phyloP scores from a whole-genome alignment of 2,797 vertebrate genomes.

The Eptatretus atami region DNA sequence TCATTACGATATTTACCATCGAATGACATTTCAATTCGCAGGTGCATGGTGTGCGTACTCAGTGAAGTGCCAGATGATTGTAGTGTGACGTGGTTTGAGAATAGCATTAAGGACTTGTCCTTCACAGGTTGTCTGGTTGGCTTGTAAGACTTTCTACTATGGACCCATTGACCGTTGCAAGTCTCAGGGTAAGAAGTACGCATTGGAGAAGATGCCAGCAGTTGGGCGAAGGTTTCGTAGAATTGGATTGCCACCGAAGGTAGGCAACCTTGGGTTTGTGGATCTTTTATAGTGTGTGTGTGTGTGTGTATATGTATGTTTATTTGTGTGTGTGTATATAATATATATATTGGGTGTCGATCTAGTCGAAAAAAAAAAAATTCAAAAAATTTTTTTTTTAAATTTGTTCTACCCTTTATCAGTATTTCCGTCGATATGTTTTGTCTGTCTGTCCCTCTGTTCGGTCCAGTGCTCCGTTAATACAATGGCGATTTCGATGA shows the following conservation, averaged over 20 bases:
- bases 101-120: background rate
- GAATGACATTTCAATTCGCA: background rate
- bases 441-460: too few relatives aligned
- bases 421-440: too few relatives aligned
- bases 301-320: too few relatives aligned
- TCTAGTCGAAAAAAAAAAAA: too few relatives aligned
- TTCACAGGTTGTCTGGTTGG: constrained; percentile 49
- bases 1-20: too few relatives aligned
- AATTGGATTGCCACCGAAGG: constrained; percentile 84
- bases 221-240: constrained; percentile 78
- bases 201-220: constrained; percentile 76
- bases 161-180: constrained; percentile 72
- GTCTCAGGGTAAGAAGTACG: constrained; percentile 79
- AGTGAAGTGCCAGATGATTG: background rate
- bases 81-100: background rate
- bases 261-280: constrained; percentile 11
- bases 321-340: too few relatives aligned
- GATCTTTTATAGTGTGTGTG: too few relatives aligned
- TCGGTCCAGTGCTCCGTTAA: too few relatives aligned
- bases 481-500: too few relatives aligned
- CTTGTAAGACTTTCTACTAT: constrained; percentile 88
- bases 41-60: background rate
- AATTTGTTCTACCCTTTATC: too few relatives aligned
- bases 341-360: too few relatives aligned
- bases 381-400: too few relatives aligned